These are phyloP conservation scores for Drosophila neotestacea DNA, from an alignment of 2,888 invertebrate genomes.

Conservation along the genomic window DNA sequence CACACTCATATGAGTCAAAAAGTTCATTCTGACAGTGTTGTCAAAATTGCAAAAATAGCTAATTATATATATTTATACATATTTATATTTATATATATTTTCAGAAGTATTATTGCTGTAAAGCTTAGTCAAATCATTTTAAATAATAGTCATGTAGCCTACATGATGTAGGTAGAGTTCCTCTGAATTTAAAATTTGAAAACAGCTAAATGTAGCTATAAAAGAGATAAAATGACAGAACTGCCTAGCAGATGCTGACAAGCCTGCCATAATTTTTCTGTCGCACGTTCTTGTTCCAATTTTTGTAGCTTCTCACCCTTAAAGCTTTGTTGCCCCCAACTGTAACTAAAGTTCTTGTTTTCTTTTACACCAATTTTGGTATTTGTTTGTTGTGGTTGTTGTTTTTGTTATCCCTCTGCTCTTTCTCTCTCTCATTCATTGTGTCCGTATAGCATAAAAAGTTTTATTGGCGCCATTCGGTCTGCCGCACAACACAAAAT, in stretches of 20 bases:
- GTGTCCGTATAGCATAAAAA: constrained; percentile 45
- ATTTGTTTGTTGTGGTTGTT: constrained; percentile 14
- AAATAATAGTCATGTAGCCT: too few relatives aligned
- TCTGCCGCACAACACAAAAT: constrained; percentile 65
- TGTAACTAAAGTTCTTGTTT: constrained; percentile 40
- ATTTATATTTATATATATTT: too few relatives aligned
- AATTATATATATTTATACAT: too few relatives aligned
- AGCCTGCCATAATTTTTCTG: constrained; percentile 38
- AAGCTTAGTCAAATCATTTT: too few relatives aligned
- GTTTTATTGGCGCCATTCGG: constrained; percentile 78
- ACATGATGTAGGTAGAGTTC: too few relatives aligned
- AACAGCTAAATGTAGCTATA: too few relatives aligned
- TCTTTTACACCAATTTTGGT: constrained; percentile 25
- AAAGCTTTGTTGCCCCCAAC: constrained; percentile 30
- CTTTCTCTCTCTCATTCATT: not conserved
- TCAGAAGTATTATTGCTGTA: too few relatives aligned
- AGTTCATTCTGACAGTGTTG: constrained; percentile 3
- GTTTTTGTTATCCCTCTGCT: not conserved
- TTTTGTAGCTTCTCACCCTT: constrained; percentile 25
- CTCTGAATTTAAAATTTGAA: too few relatives aligned
- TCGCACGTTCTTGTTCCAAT: constrained; percentile 45
- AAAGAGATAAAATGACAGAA: too few relatives aligned
- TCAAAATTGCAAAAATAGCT: too few relatives aligned
- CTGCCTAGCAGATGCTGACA: not conserved
- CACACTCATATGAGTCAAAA: constrained; percentile 10